Base-by-base conservation (phyloP, 1,140 invertebrate genomes). In the Calephelis nemesis region DNA sequence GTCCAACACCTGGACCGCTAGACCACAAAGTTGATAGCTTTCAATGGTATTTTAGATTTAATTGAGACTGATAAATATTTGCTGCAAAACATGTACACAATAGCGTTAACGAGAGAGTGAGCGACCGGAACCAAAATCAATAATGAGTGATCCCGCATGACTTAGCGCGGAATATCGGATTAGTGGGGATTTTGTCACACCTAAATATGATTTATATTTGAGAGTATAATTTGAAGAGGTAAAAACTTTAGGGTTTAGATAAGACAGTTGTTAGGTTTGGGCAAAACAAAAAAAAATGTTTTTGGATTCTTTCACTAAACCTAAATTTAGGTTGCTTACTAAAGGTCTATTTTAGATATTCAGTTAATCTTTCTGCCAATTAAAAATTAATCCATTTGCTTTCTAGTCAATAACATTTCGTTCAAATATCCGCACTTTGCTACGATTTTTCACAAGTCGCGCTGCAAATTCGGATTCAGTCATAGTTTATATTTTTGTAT, bases 121-220 rank as follows among this genome's bases (percentile, higher is more conserved):
- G 30, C 1, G 52, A 10, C 52, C 54, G 54, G 54, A 58, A 12
- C 30, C 5, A 58, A 58, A 58, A 58, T 58, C 54, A 58, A 58
- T 58, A 58, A 40, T 58, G 54, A 58, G 19, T 58, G 54, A 58
- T 58, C 30, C 12, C 30, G 54, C 19, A 58, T 58, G 54, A 58
- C 54, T 58, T 58, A 58, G 39, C 54, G 19, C 19, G 30, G 54
- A 40, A 58, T 60, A 60, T 60, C 12, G 7, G 12, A 60, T 60
- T 60, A 60, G 12, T 30, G 39, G 11, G 39, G 58, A 60, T 40
- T 60, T 42, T 60, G 39, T 40, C 58, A 40, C 58, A n/a, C 12
- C 58, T n/a, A 60, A 60, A 60, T 60, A 7, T 60, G 58, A 40
- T 40, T 60, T 40, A 30, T 60, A 30, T 40, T 40, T 40, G n/a